Percentiles rank a stretch among this genome's conserved stretches.
These are phyloP conservation scores for Umimayanthus kanabou DNA, from an alignment of 92 coral and sea anemone genomes.

Conservation along the genomic window DNA sequence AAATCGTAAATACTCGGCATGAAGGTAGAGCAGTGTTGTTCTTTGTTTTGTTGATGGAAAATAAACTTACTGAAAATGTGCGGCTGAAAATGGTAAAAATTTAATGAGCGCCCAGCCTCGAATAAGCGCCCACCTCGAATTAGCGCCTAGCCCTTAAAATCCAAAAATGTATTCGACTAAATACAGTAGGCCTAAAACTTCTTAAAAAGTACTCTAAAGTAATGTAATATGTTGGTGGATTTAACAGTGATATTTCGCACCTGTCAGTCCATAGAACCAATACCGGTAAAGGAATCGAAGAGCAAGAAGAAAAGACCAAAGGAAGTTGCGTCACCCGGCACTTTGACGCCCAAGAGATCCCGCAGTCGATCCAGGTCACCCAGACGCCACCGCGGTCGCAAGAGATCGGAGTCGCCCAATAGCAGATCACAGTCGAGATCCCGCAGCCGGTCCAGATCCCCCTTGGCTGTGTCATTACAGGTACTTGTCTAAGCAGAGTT, in stretches of 20 bases:
- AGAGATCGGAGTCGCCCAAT: constrained; percentile 42
- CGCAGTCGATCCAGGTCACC: constrained; percentile 72
- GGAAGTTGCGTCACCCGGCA: constrained; percentile 50
- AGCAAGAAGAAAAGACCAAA: constrained; percentile 56
- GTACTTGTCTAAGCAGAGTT: background rate
- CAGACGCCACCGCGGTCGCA: constrained; percentile 46
- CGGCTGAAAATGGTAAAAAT: too few relatives aligned
- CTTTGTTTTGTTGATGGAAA: too few relatives aligned
- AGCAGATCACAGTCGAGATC: constrained; percentile 33
- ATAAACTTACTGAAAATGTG: too few relatives aligned
- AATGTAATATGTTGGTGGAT: too few relatives aligned
- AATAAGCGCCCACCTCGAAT: too few relatives aligned
- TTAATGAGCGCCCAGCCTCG: too few relatives aligned
- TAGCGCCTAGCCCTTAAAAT: too few relatives aligned
- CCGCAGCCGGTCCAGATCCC: constrained; percentile 33
- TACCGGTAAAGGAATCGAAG: constrained; percentile 49
- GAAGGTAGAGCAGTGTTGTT: too few relatives aligned
- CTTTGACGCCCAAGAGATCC: constrained; percentile 50
- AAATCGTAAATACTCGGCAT: too few relatives aligned
- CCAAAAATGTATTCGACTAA: too few relatives aligned
- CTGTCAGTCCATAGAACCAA: constrained; percentile 79
- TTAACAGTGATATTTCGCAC: background rate
- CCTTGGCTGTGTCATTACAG: constrained; percentile 39
- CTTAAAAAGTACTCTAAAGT: too few relatives aligned
- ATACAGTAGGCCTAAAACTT: too few relatives aligned